phyloP scores from a whole-genome alignment of 2,797 vertebrate species.

The Acestrorhynchus altus region DNA sequence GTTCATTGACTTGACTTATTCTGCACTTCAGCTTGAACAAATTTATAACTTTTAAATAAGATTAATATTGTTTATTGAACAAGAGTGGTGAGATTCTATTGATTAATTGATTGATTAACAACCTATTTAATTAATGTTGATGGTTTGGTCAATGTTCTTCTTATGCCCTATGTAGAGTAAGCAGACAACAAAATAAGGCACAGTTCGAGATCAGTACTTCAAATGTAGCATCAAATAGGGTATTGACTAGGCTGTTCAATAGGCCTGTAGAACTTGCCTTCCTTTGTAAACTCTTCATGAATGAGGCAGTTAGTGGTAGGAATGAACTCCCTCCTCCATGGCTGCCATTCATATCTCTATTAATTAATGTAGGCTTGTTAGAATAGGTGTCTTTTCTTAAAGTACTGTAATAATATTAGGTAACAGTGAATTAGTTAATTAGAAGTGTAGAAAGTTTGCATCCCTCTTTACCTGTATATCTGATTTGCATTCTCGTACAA shows the following conservation, averaged over 20 bases:
- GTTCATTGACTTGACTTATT: too few species aligned
- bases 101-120: too few species aligned
- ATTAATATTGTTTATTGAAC: too few species aligned
- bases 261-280: slow-evolving; percentile 1
- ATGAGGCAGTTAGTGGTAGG: background rate
- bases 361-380: background rate
- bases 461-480: background rate
- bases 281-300: slow-evolving; percentile 7
- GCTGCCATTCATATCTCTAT: background rate
- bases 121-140: background rate
- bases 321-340: background rate
- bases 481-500: background rate
- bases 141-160: background rate
- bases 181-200: background rate
- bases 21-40: too few species aligned
- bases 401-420: background rate
- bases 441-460: background rate
- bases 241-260: slow-evolving; percentile 10
- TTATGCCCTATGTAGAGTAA: background rate
- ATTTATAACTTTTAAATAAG: too few species aligned
- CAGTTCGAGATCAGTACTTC: background rate
- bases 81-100: too few species aligned
- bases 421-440: background rate
- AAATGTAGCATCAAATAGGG: background rate
- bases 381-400: background rate